These are phyloP conservation scores for Cotesia vestalis DNA, from an alignment of 1,140 invertebrate genomes.

Conservation along the genomic window DNA sequence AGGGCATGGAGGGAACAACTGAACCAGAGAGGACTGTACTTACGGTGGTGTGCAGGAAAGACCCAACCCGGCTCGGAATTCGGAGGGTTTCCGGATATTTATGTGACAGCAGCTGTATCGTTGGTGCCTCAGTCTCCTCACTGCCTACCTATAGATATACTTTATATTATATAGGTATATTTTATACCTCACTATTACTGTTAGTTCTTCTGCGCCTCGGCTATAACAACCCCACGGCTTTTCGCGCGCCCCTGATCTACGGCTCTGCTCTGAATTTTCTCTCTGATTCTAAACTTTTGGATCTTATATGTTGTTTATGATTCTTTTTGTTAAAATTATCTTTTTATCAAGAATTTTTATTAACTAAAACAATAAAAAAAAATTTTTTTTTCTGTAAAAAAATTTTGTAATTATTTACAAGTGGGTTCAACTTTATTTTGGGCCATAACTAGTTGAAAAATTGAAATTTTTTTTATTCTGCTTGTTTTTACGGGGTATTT, in stretches of 20 bases:
- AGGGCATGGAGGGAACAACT: too few relatives aligned
- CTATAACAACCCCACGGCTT: slow-evolving; percentile 25
- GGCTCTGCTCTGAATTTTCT: not conserved
- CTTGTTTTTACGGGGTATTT: too few relatives aligned
- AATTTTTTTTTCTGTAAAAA: too few relatives aligned
- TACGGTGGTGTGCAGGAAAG: slow-evolving; percentile 20
- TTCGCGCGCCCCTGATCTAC: slow-evolving; percentile 6
- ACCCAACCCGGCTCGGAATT: slow-evolving; percentile 35
- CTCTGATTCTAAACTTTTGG: slow-evolving; percentile 26
- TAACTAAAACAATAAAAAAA: too few relatives aligned
- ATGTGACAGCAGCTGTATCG: slow-evolving; percentile 47
- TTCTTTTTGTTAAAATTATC: slow-evolving; percentile 21
- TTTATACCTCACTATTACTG: slow-evolving; percentile 20
- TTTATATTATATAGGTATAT: not conserved
- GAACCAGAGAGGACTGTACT: slow-evolving; percentile 9
- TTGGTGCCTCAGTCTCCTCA: slow-evolving; percentile 29
- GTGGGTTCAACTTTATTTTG: too few relatives aligned
- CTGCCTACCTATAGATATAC: not conserved
- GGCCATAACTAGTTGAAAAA: too few relatives aligned
- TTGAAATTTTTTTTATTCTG: too few relatives aligned
- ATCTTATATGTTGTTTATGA: not conserved
- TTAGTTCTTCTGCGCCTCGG: too few relatives aligned
- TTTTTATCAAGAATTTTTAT: slow-evolving; percentile 9
- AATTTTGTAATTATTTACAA: too few relatives aligned
- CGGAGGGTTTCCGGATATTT: slow-evolving; percentile 47